Conservation (phyloP, 2,797 vertebrate genomes). For the Parauchenoglanis ngamensis region DNA sequence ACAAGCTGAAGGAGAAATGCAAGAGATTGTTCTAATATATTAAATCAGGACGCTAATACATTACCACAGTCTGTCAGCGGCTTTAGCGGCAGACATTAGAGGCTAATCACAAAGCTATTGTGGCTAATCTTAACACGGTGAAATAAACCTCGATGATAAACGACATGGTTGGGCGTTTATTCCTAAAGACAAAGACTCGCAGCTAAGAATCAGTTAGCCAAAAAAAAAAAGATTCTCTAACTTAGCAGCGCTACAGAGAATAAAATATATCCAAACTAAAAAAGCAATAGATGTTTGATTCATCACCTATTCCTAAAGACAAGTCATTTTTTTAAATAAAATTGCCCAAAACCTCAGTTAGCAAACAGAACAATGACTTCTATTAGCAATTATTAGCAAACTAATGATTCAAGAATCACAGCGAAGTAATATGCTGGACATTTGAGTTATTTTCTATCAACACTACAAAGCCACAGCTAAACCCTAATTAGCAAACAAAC, state of each 20-base stretch:
- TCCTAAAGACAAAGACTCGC: neutral
- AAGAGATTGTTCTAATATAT: slow-evolving; percentile 1
- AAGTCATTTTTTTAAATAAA: neutral
- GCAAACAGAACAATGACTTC: neutral
- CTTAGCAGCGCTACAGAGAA: neutral
- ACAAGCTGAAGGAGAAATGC: neutral
- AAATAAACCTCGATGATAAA: slow-evolving; percentile 8
- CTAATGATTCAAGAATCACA: neutral
- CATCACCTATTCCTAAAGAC: neutral
- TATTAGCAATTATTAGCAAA: neutral
- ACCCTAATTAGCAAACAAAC: neutral
- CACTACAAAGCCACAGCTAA: neutral
- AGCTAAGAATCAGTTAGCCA: neutral
- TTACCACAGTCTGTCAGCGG: neutral
- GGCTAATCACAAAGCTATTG: neutral
- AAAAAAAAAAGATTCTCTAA: neutral
- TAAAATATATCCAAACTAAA: neutral
- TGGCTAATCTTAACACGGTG: neutral
- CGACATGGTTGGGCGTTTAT: neutral
- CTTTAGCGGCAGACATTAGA: slow-evolving; percentile 1
- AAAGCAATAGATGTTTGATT: neutral
- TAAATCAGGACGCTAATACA: neutral
- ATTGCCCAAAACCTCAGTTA: neutral
- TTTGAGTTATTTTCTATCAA: neutral
- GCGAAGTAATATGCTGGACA: neutral